Evolutionary conservation across 2,888 invertebrate genomes (phyloP).

Genomic region (Platycnemis pennipes): DNA sequence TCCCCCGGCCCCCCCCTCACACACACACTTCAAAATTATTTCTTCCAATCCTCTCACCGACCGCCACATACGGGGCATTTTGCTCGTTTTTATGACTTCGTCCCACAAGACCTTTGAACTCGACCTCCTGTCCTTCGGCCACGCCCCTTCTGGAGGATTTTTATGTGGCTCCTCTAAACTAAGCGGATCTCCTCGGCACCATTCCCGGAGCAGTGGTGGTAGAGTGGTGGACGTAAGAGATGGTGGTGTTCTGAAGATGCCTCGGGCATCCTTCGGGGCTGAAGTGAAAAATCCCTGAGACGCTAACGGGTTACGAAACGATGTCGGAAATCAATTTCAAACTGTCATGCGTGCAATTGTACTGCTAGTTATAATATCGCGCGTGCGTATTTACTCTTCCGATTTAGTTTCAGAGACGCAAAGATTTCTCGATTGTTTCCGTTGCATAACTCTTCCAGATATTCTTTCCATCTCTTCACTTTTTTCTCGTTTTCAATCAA

Average conservation of each 20-base stretch:
- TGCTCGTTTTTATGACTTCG: neutral
- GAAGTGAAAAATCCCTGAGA: neutral
- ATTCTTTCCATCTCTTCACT: too few relatives aligned
- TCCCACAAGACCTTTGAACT: neutral
- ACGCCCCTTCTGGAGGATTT: neutral
- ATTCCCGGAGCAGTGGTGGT: neutral
- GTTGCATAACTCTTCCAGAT: too few relatives aligned
- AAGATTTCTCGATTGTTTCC: too few relatives aligned
- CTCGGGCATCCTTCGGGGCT: neutral
- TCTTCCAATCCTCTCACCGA: neutral
- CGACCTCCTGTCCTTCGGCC: neutral
- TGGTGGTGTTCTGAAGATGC: neutral
- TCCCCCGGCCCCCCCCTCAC: neutral
- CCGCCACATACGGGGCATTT: neutral
- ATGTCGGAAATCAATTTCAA: neutral
- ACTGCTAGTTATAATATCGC: neutral
- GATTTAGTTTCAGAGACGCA: too few relatives aligned
- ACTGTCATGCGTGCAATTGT: neutral
- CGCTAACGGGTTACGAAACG: neutral
- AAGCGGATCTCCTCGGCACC: neutral
- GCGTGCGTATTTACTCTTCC: neutral
- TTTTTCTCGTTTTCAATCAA: too few relatives aligned
- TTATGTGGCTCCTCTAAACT: neutral
- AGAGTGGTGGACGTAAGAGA: neutral
- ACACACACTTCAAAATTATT: neutral